Base-by-base conservation (phyloP, 2,797 vertebrate species). In the Sebastes kiyomatsui region DNA sequence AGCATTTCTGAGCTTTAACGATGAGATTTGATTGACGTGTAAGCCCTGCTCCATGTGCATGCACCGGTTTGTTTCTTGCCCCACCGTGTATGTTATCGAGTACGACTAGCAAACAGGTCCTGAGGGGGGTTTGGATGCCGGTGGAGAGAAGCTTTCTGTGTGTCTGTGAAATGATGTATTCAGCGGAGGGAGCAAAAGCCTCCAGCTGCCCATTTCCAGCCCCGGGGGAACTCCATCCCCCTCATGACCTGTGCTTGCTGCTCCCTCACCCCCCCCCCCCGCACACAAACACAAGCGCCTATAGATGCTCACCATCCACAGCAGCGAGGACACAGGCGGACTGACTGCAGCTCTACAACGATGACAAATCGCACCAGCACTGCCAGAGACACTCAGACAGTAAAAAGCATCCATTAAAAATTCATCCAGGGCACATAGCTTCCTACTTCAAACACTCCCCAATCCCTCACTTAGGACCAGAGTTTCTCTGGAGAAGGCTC, bases 401-500 rank as follows among this genome's bases (percentile, higher is more conserved):
- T 95, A 95, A 95, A 95, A 95, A 95, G 93, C 94, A 90, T 93
- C 90, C 92, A 95, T 96, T 95, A 96, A 95, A 95, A 92, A 95
- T 96, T 92, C 84, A 95, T 94, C 87, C 76, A 85, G 76, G 84
- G 89, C 90, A 81, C 91, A 79, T 72, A 75, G 80, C 90, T 85
- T 91, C 79, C 89, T 83, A 86, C 92, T 93, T 95, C 94, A 94
- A 92, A 94, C 88, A 87, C 87, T 85, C 87, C 82, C 85, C 82
- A 74, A 71, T 52, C 81, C 88, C 87, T 90, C 86, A 84, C 93
- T 94, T 90, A 91, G 82, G 87, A 70, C 80, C 66, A 38, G 79
- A 81, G 72, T 80, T 92, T 86, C 87, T 90, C 87, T 87, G 81
- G 85, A 90, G 85, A 55, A 86, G 77, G 82, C 88, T 94, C 61